Percentiles rank a stretch among this genome's conserved stretches.
Conservation (phyloP, 2,888 invertebrate species). For the Nymphalis urticae region DNA sequence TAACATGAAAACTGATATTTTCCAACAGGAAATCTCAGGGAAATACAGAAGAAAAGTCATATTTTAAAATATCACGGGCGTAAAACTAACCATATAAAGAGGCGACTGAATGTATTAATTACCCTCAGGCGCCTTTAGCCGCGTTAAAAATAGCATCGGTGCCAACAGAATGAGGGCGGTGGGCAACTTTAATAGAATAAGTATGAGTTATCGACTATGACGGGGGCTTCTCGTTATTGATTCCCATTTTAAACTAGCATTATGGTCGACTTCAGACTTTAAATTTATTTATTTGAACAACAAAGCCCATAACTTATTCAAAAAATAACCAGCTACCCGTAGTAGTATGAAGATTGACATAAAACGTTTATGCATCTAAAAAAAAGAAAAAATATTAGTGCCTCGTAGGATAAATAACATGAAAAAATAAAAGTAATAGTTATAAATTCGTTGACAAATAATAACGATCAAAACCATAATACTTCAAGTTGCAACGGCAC, state of each 20-base stretch:
- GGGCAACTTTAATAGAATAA: constrained; percentile 40
- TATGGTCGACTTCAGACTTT: background rate
- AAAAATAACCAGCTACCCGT: no score
- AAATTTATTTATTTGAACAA: background rate
- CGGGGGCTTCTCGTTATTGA: constrained; percentile 19
- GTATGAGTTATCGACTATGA: constrained; percentile 37
- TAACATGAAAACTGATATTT: background rate
- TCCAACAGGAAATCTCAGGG: background rate
- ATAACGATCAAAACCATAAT: no score
- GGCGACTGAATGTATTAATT: constrained; percentile 40
- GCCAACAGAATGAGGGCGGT: constrained; percentile 40
- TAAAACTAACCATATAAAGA: constrained; percentile 30
- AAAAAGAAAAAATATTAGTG: no score
- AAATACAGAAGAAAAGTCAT: background rate
- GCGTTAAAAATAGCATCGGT: constrained; percentile 41
- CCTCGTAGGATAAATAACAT: no score
- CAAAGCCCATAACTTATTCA: no score
- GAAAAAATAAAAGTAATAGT: no score
- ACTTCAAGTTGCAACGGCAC: no score
- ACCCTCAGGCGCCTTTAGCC: constrained; percentile 36
- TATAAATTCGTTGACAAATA: no score
- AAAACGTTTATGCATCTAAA: no score
- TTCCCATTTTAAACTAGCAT: constrained; percentile 14
- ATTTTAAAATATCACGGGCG: constrained; percentile 21
- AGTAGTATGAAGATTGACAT: no score